A percentile compares a stretch with the other conserved stretches of the same genome.
These are phyloP conservation scores for Xenopus laevis DNA, from an alignment of 2,113 vertebrate species.

Conservation along the genomic window DNA sequence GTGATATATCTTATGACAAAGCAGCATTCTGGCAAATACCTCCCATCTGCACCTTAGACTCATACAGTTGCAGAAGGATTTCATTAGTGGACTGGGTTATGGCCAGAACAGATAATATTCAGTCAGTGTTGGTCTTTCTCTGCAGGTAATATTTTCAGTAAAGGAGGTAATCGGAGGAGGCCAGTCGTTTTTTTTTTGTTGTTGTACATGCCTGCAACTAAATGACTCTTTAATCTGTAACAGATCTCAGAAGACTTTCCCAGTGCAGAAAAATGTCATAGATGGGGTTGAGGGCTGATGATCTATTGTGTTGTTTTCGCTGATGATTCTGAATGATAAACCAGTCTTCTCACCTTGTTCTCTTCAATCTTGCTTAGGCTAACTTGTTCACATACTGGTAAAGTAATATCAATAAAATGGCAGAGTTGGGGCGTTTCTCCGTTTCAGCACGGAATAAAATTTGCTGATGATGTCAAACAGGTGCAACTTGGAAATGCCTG, in stretches of 20 bases:
- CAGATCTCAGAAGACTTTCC: conserved; percentile 22
- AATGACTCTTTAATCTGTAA: conserved; percentile 32
- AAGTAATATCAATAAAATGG: too few species aligned
- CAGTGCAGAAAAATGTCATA: conserved; percentile 1
- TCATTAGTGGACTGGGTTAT: conserved; percentile 24
- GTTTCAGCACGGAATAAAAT: too few species aligned
- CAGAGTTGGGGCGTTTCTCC: too few species aligned
- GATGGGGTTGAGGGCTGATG: not conserved
- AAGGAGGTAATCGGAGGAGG: conserved; percentile 39
- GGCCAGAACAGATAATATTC: conserved; percentile 36
- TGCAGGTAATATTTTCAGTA: conserved; percentile 39
- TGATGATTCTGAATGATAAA: not conserved
- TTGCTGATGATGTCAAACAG: too few species aligned
- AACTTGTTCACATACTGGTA: too few species aligned
- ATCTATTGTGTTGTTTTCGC: not conserved
- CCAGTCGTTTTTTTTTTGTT: conserved; percentile 25
- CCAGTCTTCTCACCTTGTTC: conserved; percentile 3
- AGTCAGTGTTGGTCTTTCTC: conserved; percentile 32
- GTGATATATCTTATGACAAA: conserved; percentile 28
- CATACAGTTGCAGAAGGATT: conserved; percentile 25
- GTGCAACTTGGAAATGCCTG: too few species aligned
- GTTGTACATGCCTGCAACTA: conserved; percentile 32
- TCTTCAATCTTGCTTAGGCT: not conserved
- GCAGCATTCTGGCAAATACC: conserved; percentile 22
- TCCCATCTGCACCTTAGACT: conserved; percentile 12